These are phyloP conservation scores for Spinus olivaceus DNA, from an alignment of 2,797 vertebrate genomes.

Conservation along the genomic window DNA sequence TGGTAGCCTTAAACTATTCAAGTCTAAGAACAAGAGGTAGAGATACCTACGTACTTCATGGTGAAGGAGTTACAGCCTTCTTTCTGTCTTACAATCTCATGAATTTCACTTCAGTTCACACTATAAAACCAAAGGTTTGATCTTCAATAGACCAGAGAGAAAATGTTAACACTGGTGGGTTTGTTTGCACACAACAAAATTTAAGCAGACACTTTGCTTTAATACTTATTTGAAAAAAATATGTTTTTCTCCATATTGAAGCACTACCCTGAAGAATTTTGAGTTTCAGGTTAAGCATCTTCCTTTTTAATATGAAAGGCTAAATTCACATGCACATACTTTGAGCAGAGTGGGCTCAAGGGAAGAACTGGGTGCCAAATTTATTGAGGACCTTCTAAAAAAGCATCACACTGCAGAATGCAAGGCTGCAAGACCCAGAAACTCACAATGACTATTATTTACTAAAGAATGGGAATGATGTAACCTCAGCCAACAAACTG, in stretches of 20 bases:
- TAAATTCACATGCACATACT: background rate
- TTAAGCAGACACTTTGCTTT: background rate
- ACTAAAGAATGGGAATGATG: background rate
- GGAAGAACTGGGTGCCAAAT: background rate
- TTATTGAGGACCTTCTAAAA: background rate
- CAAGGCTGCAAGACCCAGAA: background rate
- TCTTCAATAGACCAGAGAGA: conserved; percentile 23
- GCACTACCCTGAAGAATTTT: background rate
- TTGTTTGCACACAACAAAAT: background rate
- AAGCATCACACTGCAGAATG: background rate
- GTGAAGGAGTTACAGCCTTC: conserved; percentile 42
- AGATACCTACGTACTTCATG: conserved; percentile 39
- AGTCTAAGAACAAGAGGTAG: conserved; percentile 62
- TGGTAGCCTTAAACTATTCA: conserved; percentile 46
- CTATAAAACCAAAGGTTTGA: background rate
- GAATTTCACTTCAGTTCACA: conserved; percentile 15
- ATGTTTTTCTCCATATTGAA: background rate
- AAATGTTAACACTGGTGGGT: conserved; percentile 18
- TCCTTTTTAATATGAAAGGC: background rate
- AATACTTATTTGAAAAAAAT: background rate
- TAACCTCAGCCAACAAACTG: background rate
- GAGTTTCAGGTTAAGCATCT: conserved; percentile 1
- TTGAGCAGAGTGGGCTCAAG: background rate
- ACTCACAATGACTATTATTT: background rate
- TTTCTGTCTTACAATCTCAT: background rate